These are phyloP conservation scores for Monoplex corrugatus DNA, from an alignment of 2,888 invertebrate genomes.

Conservation along the genomic window DNA sequence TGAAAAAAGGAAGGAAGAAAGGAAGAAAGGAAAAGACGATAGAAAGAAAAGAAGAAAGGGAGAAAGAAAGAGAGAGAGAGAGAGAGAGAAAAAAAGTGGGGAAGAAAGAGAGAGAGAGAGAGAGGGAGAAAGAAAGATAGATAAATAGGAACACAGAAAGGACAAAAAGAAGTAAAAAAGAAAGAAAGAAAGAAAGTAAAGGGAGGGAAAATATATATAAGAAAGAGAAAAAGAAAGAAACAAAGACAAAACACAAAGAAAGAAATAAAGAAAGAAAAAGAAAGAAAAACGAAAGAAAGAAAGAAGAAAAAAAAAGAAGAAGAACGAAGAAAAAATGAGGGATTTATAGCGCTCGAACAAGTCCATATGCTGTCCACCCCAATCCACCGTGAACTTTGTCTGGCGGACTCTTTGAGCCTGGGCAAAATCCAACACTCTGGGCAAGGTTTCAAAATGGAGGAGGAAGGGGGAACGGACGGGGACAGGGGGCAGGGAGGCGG, in stretches of 20 bases:
- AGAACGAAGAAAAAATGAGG: too few relatives aligned
- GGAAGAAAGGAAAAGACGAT: not conserved
- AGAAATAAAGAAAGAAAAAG: not conserved
- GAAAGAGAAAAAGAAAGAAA: not conserved
- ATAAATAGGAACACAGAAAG: not conserved
- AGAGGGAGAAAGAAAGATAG: conserved; percentile 5
- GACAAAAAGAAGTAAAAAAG: not conserved
- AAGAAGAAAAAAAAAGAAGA: not conserved
- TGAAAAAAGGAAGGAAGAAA: not conserved
- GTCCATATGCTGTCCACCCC: too few relatives aligned
- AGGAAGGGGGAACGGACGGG: not conserved
- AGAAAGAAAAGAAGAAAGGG: not conserved
- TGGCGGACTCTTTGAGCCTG: too few relatives aligned
- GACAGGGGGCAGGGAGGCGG: not conserved
- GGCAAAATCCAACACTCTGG: too few relatives aligned
- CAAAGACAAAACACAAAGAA: not conserved
- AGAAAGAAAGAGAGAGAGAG: conserved; percentile 9
- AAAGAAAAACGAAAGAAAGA: not conserved
- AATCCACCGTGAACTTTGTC: too few relatives aligned
- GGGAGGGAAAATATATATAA: too few relatives aligned
- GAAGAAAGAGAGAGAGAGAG: not conserved
- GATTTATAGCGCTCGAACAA: too few relatives aligned
- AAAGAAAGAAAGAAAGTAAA: not conserved
- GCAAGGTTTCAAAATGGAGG: not conserved
- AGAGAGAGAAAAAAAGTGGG: conserved; percentile 9